Evolutionary conservation across 2,888 invertebrate species (phyloP).

Genomic region (Ormia ochracea): DNA sequence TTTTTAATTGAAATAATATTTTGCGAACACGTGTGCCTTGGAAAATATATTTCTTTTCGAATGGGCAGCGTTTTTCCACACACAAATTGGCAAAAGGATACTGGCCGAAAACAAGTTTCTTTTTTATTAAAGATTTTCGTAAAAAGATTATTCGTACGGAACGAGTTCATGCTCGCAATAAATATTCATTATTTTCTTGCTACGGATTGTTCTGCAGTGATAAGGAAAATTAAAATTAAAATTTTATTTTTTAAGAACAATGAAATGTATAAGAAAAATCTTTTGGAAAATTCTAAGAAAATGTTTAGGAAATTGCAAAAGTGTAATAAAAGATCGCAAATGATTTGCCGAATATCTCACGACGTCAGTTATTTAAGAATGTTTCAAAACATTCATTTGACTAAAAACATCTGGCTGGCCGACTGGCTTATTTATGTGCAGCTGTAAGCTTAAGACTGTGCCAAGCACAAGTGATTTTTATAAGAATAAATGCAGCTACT

Average conservation of each 20-base stretch:
- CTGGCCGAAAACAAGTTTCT: constrained; percentile 19
- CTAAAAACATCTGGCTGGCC: neutral
- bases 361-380: neutral
- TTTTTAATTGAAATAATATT: constrained; percentile 18
- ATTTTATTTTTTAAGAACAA: constrained; percentile 30
- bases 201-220: constrained; percentile 11
- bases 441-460: neutral
- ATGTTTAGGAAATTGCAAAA: neutral
- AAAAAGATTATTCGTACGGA: constrained; percentile 27
- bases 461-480: neutral
- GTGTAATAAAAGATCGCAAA: neutral
- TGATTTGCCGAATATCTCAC: constrained; percentile 5
- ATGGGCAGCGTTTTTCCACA: too few species aligned
- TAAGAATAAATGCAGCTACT: neutral
- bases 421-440: neutral
- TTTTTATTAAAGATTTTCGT: constrained; percentile 35
- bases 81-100: constrained; percentile 35
- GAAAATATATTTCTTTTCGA: neutral
- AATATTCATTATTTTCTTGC: constrained; percentile 25
- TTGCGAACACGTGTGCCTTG: constrained; percentile 56
- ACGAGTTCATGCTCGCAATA: neutral
- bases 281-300: constrained; percentile 29
- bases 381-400: neutral
- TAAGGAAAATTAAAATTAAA: constrained; percentile 6
- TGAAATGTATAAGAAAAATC: neutral